A percentile compares a stretch with the other conserved stretches of the same genome.
phyloP scores from a whole-genome alignment of 2,113 vertebrate genomes.

The Haliaeetus leucogaster region DNA sequence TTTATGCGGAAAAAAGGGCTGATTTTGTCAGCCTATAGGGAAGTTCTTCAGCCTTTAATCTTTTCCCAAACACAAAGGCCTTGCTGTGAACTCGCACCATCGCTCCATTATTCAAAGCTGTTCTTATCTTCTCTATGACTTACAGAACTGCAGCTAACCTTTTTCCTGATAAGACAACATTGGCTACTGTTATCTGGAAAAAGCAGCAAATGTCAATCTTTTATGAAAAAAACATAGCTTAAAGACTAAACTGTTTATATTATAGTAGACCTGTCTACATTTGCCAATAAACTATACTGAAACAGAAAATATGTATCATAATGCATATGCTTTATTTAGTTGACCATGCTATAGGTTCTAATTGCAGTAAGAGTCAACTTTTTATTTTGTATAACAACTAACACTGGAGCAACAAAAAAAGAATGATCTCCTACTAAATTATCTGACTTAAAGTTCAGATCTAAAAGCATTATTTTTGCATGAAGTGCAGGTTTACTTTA shows the following conservation, averaged over 20 bases:
- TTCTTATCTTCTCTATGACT: neutral
- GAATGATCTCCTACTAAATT: neutral
- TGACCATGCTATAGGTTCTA: neutral
- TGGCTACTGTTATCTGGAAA: constrained; percentile 25
- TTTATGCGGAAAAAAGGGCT: neutral
- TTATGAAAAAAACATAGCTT: neutral
- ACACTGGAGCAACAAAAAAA: neutral
- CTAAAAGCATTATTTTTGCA: constrained; percentile 23
- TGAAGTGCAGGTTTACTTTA: neutral
- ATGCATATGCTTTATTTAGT: neutral
- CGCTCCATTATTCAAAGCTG: neutral
- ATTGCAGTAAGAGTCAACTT: neutral
- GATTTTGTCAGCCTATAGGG: neutral
- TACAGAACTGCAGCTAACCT: neutral
- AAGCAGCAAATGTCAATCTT: constrained; percentile 17
- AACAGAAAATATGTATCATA: neutral
- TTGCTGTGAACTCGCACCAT: neutral
- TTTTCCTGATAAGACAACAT: neutral
- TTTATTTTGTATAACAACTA: neutral
- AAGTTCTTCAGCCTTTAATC: neutral
- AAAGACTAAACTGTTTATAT: constrained; percentile 37
- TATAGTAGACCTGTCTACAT: neutral
- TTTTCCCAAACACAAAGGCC: neutral
- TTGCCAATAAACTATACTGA: neutral
- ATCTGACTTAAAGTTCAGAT: neutral